phyloP scores from a whole-genome alignment of 2,797 vertebrate genomes.

The Alauda arvensis region DNA sequence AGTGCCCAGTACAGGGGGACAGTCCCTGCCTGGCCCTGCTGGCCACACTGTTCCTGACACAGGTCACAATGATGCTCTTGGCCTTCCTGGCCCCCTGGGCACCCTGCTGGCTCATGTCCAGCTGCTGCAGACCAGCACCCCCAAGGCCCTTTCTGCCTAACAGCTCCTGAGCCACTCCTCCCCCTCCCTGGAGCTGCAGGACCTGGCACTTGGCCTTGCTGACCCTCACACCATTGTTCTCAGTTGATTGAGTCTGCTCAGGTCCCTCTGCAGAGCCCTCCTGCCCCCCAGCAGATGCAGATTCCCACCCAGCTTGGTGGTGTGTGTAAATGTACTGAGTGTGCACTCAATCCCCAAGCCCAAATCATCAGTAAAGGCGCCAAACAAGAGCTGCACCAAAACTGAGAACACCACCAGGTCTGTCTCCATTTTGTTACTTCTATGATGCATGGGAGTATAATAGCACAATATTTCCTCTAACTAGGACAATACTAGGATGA shows the following conservation, averaged over 20 bases:
- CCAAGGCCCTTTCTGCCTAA: neutral
- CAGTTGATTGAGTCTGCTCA: neutral
- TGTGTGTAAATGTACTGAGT: too few relatives aligned
- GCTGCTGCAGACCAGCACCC: too few relatives aligned
- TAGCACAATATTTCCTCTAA: neutral
- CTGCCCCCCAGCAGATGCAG: neutral
- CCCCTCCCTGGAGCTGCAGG: neutral
- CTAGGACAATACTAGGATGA: neutral
- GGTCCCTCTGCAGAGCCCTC: neutral
- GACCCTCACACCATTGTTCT: neutral
- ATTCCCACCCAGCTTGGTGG: neutral
- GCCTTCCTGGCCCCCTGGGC: too few relatives aligned
- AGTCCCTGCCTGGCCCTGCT: too few relatives aligned
- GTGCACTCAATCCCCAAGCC: too few relatives aligned
- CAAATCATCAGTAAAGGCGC: neutral
- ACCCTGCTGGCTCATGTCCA: too few relatives aligned
- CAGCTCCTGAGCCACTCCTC: neutral
- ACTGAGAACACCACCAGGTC: neutral
- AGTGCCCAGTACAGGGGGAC: too few relatives aligned
- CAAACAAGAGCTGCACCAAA: neutral
- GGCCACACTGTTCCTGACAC: too few relatives aligned
- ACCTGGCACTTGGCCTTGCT: neutral
- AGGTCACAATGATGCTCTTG: too few relatives aligned
- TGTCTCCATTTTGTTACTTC: neutral
- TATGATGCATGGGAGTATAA: rapidly evolving